Evolutionary conservation across 2,888 invertebrate genomes (phyloP), one percentile per base, ranked within the genome.

Genomic region (Ormyrus thymus): DNA sequence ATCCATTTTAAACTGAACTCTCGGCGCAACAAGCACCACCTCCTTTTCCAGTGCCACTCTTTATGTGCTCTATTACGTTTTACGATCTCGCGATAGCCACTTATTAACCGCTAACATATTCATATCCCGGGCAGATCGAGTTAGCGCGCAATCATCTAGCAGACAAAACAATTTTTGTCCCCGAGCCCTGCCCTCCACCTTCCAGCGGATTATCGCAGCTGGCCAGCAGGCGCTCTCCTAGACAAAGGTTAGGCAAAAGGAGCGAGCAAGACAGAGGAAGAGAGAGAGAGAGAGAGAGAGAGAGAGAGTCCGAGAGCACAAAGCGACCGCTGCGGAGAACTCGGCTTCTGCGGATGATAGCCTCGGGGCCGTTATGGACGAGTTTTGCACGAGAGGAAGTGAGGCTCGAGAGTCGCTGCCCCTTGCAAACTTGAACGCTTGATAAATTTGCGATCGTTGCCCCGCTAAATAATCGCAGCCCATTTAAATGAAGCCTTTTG

Each of bases 321-420:
- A 81, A 82, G 83, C 81, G 77, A 73, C 55, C 56, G 71, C 83
- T 80, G 86, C 85, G 85, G 15, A 86, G 86, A 89, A 85, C 87
- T 87, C 86, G 87, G 89, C 88, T 89, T 87, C 88, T 86, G 87
- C 85, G 85, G 86, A 85, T 87, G 89, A 88, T 89, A 87, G 87
- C 86, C 86, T 50, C 84, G 81, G 85, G 88, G 72, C 75, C 86
- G 84, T 86, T 86, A 84, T 84, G 85, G 86, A 86, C 86, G 85
- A 87, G 88, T 87, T 86, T 84, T 84, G 81, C 82, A 74, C 76
- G 76, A 78, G 75, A 81, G 82, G 79, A 80, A 76, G 53, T 62
- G 55, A 78, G 48, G 69, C 11, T 45, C 13, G 61, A 51, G 59
- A 59, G 51, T 29, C 6, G 15, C 45, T 46, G 64, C 53, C 55